Conservation (phyloP, 2,113 vertebrate species). For the Mesembrinibis cayennensis region DNA sequence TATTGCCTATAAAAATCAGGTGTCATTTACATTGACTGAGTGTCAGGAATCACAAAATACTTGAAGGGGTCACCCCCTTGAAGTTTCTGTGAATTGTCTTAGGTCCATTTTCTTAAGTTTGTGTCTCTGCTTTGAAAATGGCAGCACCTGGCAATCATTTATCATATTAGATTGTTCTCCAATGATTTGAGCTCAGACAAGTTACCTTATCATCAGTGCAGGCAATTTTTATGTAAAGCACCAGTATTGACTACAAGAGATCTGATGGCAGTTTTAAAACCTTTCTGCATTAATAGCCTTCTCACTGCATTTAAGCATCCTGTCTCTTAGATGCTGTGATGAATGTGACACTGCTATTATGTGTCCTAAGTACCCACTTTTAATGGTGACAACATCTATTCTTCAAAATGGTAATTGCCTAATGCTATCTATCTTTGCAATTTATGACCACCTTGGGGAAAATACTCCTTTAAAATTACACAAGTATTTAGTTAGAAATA, state of each 20-base stretch:
- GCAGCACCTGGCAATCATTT: constrained; percentile 64
- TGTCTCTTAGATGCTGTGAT: constrained; percentile 56
- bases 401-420: constrained; percentile 63
- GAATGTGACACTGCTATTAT: constrained; percentile 62
- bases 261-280: constrained; percentile 73
- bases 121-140: constrained; percentile 59
- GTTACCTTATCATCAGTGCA: constrained; percentile 61
- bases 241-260: constrained; percentile 67
- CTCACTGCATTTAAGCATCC: constrained; percentile 64
- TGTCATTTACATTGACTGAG: neutral
- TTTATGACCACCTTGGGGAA: constrained; percentile 57
- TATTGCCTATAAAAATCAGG: neutral
- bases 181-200: constrained; percentile 64
- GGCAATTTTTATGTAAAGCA: constrained; percentile 77
- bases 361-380: constrained; percentile 60
- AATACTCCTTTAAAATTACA: constrained; percentile 35
- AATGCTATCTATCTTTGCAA: constrained; percentile 56
- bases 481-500: constrained; percentile 64
- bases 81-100: constrained; percentile 43
- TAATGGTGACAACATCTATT: constrained; percentile 63
- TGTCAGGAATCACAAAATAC: neutral
- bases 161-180: constrained; percentile 72
- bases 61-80: neutral
- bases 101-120: constrained; percentile 47
- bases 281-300: constrained; percentile 73